Evolutionary conservation across 2,113 vertebrate species (phyloP).

Genomic region (Cynopterus brachyotis): DNA sequence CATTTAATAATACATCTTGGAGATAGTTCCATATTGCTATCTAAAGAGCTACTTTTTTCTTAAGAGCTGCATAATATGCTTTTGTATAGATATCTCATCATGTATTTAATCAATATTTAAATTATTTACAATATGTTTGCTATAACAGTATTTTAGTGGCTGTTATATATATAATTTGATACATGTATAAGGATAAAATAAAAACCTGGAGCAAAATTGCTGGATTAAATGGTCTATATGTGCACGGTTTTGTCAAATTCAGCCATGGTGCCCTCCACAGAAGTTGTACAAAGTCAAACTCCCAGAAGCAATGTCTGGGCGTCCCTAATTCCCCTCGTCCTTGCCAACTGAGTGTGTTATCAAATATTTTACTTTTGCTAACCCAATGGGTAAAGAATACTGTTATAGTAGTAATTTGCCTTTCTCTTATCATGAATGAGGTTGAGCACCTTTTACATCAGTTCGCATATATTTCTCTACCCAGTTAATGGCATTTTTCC

Average conservation of each 20-base stretch:
- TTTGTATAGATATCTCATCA: neutral
- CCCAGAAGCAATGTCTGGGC: neutral
- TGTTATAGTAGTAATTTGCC: neutral
- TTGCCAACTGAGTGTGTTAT: neutral
- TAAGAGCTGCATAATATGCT: neutral
- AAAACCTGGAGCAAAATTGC: neutral
- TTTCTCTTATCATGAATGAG: neutral
- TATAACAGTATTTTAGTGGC: neutral
- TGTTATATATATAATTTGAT: neutral
- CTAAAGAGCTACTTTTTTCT: neutral
- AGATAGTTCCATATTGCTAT: neutral
- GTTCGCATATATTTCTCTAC: neutral
- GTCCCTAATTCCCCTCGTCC: neutral
- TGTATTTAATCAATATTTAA: conserved; percentile 20
- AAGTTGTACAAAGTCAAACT: neutral
- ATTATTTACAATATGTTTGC: neutral
- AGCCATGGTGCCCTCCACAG: neutral
- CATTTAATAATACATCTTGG: neutral
- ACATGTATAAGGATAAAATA: neutral
- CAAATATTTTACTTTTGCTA: neutral
- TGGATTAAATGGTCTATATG: neutral
- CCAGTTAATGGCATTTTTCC: neutral
- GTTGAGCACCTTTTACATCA: neutral
- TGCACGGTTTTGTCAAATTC: neutral
- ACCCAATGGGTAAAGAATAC: neutral